Evolutionary conservation across 2,113 vertebrate genomes (phyloP), one percentile per base, ranked within the genome.

Genomic region (Passer domesticus): DNA sequence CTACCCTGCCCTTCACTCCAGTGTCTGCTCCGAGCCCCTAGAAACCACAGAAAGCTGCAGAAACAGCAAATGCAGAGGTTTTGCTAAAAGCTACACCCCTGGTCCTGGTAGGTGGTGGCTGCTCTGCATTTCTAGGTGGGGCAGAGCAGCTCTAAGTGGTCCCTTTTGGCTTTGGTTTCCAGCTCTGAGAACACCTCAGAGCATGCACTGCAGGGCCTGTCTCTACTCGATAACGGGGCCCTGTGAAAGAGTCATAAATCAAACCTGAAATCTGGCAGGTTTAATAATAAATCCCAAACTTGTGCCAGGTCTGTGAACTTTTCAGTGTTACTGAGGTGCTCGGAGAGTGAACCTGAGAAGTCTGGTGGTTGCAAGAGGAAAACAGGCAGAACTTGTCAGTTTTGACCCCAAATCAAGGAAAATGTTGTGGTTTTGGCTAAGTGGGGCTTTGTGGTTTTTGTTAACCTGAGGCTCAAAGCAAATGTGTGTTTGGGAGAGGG

Each of bases 381-480:
- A 96, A 96, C 96, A 95, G 93, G 90, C 96, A 95, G 92, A 96
- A 97, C 94, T 93, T 73, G 96, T 90, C 93, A 81, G 94, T 90
- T 97, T 97, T 96, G 94, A 96, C 95, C 94, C 93, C 94, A 96
- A 96, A 95, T 95, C 93, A 94, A 95, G 92, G 90, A 93, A 95
- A 97, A 90, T 47, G 90, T 88, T 95, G 94, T 96, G 94, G 94
- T 83, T 97, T 97, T 95, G 93, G 94, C 90, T 70, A 93, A 96
- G 83, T 86, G 83, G 93, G 90, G 56, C 62, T 95, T 69, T 97
- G 96, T 84, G 95, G 92, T 81, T 96, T 96, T 95, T 92, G 80
- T 95, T 96, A 95, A 96, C 93, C 83, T 87, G 93, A 94, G 90
- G 94, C 96, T 95, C 77, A 94, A 95, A 95, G 87, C 83, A 76